Conservation (phyloP, 2,113 vertebrate species). For the Bagarius yarrelli region DNA sequence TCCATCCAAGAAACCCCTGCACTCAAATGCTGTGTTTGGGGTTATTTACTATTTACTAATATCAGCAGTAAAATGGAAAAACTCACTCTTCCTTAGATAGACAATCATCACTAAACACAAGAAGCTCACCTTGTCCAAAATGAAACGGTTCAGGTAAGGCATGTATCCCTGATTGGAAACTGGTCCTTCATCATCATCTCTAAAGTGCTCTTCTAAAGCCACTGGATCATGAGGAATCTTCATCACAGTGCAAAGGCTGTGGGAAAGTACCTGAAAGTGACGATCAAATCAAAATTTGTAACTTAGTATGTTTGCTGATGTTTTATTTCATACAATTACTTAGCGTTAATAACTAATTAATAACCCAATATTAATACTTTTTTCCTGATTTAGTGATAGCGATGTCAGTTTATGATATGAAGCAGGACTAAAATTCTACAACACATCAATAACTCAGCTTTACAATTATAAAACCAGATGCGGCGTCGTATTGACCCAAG, state of each 20-base stretch:
- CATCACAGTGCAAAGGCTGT: constrained; percentile 92
- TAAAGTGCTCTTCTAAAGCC: constrained; percentile 94
- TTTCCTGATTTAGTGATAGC: background rate
- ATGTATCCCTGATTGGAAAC: constrained; percentile 99
- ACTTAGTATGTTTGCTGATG: background rate
- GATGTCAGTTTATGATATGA: background rate
- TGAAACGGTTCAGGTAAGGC: constrained; percentile 97
- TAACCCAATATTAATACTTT: background rate
- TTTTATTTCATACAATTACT: background rate
- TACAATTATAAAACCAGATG: background rate
- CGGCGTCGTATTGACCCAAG: too few species aligned
- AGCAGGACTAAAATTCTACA: background rate
- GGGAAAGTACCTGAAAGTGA: constrained; percentile 86
- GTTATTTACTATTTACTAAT: background rate
- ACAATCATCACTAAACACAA: background rate
- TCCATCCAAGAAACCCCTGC: too few species aligned
- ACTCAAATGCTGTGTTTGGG: background rate
- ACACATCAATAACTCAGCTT: background rate
- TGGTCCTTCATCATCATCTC: constrained; percentile 93
- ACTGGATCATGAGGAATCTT: constrained; percentile 93
- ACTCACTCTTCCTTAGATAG: background rate
- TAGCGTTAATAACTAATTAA: background rate
- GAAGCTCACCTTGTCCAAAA: constrained; percentile 89
- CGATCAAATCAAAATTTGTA: background rate
- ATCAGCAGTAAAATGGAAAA: background rate